Evolutionary conservation across 2,797 vertebrate genomes (phyloP).

Genomic region (Coregonus suidteri): DNA sequence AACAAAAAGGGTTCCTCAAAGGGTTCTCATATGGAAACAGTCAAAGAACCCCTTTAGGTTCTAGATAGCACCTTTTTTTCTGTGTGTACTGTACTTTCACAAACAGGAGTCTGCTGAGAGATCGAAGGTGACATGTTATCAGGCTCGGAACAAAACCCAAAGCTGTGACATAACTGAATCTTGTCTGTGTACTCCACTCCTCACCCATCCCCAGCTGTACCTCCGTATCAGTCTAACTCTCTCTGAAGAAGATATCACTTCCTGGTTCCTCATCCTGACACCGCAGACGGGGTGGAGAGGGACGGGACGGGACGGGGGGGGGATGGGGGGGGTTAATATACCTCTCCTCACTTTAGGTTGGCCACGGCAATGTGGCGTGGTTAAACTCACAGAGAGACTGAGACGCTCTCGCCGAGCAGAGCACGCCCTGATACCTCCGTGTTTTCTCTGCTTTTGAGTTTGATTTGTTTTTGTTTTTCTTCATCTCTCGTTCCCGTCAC

Average conservation of each 20-base stretch:
- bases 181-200: not conserved
- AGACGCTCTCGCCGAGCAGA: slow-evolving; percentile 50
- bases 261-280: not conserved
- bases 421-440: slow-evolving; percentile 12
- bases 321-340: slow-evolving; percentile 42
- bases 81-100: not conserved
- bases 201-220: not conserved
- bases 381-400: slow-evolving; percentile 43
- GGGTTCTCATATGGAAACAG: too few species aligned
- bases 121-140: slow-evolving; percentile 37
- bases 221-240: slow-evolving; percentile 3
- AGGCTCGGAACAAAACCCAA: slow-evolving; percentile 15
- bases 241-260: slow-evolving; percentile 1
- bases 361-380: slow-evolving; percentile 49
- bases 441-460: slow-evolving; percentile 47
- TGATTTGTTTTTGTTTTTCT: slow-evolving; percentile 66
- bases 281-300: not conserved
- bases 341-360: slow-evolving; percentile 61
- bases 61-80: too few species aligned
- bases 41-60: too few species aligned
- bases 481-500: slow-evolving; percentile 61
- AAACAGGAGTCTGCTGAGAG: slow-evolving; percentile 16
- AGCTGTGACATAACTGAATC: slow-evolving; percentile 19
- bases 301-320: not conserved
- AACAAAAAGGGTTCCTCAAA: too few species aligned